Evolutionary conservation across 2,888 invertebrate genomes (phyloP).

Genomic region (Axea sp.): DNA sequence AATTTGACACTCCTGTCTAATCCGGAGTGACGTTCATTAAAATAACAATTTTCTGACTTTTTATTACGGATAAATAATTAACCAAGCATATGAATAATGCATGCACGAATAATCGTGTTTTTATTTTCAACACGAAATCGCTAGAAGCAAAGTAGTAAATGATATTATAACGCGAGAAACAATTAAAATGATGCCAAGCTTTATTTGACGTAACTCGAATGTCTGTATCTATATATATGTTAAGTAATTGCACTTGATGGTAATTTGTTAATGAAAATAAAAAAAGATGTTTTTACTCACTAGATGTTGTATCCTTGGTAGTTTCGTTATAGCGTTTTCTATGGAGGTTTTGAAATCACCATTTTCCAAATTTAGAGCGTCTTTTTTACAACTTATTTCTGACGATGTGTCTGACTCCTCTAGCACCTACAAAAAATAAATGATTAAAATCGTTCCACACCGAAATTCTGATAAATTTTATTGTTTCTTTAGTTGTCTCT

Average conservation of each 20-base stretch:
- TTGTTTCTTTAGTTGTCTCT: too few relatives aligned
- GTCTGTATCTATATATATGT: too few relatives aligned
- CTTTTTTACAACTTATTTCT: constrained; percentile 80
- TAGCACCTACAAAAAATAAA: constrained; percentile 75
- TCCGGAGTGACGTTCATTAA: constrained; percentile 18
- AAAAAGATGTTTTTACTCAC: too few relatives aligned
- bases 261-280: too few relatives aligned
- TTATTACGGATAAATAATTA: constrained; percentile 27
- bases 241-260: too few relatives aligned
- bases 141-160: constrained; percentile 33
- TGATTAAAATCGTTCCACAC: constrained; percentile 2
- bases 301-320: constrained; percentile 78
- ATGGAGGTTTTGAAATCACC: constrained; percentile 78
- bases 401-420: constrained; percentile 81
- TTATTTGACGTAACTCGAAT: too few relatives aligned
- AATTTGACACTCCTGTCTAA: constrained; percentile 9
- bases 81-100: constrained; percentile 41
- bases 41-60: constrained; percentile 41
- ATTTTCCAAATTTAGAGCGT: constrained; percentile 77
- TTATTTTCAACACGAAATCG: constrained; percentile 12
- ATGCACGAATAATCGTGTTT: constrained; percentile 30
- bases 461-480: too few relatives aligned
- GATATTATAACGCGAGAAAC: constrained; percentile 25
- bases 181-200: constrained; percentile 27
- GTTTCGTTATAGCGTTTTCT: constrained; percentile 77